Base-by-base conservation (phyloP, 2,113 vertebrate genomes). In the Stictonetta naevosa region DNA sequence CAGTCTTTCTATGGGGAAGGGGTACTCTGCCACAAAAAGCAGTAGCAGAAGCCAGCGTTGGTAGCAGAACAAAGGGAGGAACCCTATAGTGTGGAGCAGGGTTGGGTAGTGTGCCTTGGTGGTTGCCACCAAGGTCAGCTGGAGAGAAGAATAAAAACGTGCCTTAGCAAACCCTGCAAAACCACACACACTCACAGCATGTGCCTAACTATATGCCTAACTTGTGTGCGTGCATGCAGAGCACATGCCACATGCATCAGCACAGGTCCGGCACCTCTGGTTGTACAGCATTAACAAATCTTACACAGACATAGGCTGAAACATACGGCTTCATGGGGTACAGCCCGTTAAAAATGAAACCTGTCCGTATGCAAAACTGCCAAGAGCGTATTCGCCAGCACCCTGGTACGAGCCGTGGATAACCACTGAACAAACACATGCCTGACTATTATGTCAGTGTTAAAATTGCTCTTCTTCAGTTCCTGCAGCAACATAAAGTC, bases 391-490 rank as follows among this genome's bases (percentile, higher is more conserved):
- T 40, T 92, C 42, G 38, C 52, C 56, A 78, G 46, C 82, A 90
- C 72, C 82, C 75, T 88, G 38, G 59, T 78, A 23, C 76, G 88
- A 28, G 66, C 86, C 56, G 58, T n/a, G 86, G 86, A 22, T 75
- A 89, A 60, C 88, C 86, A 82, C 56, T 1, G 12, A 95, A 50
- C 60, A 91, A 33, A 87, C 88, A 91, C 92, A 55, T 16, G 88
- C 77, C 81, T 89, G 91, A 95, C 91, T 97, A 93, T 94, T 94
- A 86, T 93, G 88, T 96, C 96, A 96, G 71, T 38, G 93, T 94
- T 96, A 89, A 96, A 96, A 96, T 92, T 95, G 88, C 86, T 94
- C 88, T 94, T 91, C 95, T 93, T 92, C 93, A 87, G 88, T 94
- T 93, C 86, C 93, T 86, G 93, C 93, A 73, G 95, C 80, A 91